Evolutionary conservation across 2,888 invertebrate genomes (phyloP).

Genomic region (Monochamus alternatus): DNA sequence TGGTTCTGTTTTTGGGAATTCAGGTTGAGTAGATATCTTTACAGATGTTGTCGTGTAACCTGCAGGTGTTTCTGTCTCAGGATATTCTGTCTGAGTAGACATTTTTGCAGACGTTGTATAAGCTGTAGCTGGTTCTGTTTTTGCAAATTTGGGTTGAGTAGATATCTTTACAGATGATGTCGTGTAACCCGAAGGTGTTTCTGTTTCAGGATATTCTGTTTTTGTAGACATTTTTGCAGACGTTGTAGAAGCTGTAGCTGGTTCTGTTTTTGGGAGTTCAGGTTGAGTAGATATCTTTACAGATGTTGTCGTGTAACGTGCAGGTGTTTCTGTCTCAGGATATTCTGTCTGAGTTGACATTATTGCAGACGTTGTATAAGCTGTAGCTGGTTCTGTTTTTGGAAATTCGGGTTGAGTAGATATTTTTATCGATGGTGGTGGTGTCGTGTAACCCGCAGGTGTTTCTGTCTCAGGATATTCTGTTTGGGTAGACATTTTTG

Average conservation of each 20-base stretch:
- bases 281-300: not conserved
- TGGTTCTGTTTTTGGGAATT: not conserved
- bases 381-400: no score
- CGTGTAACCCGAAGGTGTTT: not conserved
- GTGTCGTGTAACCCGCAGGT: not conserved
- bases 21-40: constrained; percentile 5
- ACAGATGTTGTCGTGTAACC: no score
- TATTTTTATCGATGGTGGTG: not conserved
- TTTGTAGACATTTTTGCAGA: not conserved
- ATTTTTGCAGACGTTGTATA: not conserved
- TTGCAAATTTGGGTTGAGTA: not conserved
- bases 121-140: constrained; percentile 18
- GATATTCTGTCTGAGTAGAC: not conserved
- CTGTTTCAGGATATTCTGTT: constrained; percentile 1
- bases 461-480: constrained; percentile 17
- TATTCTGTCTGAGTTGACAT: not conserved
- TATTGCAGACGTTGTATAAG: not conserved
- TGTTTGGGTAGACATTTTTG: not conserved
- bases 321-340: constrained; percentile 8
- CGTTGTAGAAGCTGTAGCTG: not conserved
- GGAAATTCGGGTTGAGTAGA: not conserved
- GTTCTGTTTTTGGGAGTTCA: not conserved
- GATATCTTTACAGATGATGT: not conserved
- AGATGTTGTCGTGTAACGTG: not conserved
- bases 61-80: not conserved